Evolutionary conservation across 1,140 invertebrate genomes (phyloP), one percentile per base, ranked within the genome.

Genomic region (Delia radicum): DNA sequence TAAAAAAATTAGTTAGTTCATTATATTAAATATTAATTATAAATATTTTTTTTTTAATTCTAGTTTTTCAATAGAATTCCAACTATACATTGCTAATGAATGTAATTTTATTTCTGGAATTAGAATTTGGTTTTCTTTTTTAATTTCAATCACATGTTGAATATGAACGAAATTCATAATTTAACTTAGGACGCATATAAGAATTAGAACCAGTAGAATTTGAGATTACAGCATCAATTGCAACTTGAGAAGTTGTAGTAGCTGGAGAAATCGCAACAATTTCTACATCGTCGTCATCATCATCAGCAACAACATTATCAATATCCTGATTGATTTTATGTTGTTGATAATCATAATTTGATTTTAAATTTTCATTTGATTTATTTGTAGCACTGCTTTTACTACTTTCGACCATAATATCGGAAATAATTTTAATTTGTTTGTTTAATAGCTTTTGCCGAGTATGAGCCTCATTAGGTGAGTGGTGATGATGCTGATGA

Each of bases 391-490:
- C 8, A 31, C 26, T 31, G 31, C n/a, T 55, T 73, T 75, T n/a
- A 24, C 26, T 69, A 62, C 33, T 75, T 6, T 63, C 55, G 3
- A 78, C 82, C 80, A 83, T 80, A 21, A 83, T 79, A 42, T 79
- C 79, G 2, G 82, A 82, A 76, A 85, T 85, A 27, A 85, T 81
- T 81, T 85, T 82, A 13, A 85, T 79, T 78, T 85, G 83, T 65
- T 84, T 85, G 65, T 83, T 83, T 28, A 85, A 82, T 61, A 84
- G 21, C 24, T 85, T 82, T 79, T 80, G 79, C 10, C 55, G 75
- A n/a, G 62, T 76, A 46, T 76, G 29, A 18, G 42, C 5, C 12
- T 27, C n/a, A n/a, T n/a, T n/a, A n/a, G n/a, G n/a, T n/a, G n/a
- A n/a, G n/a, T n/a, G n/a, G n/a, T n/a, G n/a, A n/a, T n/a, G n/a